These are phyloP conservation scores for Ivindomyrus marchei DNA, from an alignment of 2,113 vertebrate species.

Conservation along the genomic window DNA sequence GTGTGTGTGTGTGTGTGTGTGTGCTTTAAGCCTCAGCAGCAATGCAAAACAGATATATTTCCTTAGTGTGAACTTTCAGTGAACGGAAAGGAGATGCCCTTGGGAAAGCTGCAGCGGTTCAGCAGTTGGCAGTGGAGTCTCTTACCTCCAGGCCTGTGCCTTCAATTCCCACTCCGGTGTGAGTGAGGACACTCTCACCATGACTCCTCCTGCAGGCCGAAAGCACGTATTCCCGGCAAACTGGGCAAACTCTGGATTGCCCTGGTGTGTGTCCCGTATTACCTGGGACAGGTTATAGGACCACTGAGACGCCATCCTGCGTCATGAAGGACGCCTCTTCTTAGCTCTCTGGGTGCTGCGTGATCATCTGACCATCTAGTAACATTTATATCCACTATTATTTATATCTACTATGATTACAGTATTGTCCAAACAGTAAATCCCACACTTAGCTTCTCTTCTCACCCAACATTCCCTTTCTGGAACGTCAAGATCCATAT, in stretches of 20 bases:
- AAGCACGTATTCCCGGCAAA: background rate
- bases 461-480: background rate
- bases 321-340: background rate
- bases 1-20: too few relatives aligned
- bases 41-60: background rate
- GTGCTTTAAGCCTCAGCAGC: background rate
- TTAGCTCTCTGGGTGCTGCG: background rate
- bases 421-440: background rate
- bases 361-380: background rate
- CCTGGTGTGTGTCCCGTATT: background rate
- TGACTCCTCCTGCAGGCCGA: background rate
- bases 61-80: background rate
- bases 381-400: background rate
- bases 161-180: background rate
- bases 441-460: background rate
- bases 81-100: background rate
- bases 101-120: background rate
- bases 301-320: background rate
- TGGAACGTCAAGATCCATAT: background rate
- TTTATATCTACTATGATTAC: background rate
- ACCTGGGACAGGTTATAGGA: background rate
- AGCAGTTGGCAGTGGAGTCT: background rate
- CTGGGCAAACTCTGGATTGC: background rate
- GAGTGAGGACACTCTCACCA: background rate
- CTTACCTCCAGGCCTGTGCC: background rate